Evolutionary conservation across 2,888 invertebrate genomes (phyloP), one percentile per base, ranked within the genome.

Genomic region (Melanchra persicariae): DNA sequence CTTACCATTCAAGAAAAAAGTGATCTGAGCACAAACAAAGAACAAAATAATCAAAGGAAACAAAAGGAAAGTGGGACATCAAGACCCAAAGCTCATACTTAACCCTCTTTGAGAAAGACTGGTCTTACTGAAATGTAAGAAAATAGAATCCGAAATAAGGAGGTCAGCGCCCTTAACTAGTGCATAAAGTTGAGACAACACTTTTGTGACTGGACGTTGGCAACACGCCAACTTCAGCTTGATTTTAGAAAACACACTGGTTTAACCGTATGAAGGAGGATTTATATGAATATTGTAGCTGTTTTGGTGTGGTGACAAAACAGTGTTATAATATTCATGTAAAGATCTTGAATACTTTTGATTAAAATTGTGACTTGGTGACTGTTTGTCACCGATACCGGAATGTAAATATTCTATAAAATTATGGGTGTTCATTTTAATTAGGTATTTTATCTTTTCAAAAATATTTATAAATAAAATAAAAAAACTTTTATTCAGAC

Each of bases 191-290:
- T 61, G 22, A 65, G 62, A 57, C 71, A 81, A 70, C 73, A 75
- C 62, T 78, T 52, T 26, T 24, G 60, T 43, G 54, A 63, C 70
- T 59, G 74, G 73, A 71, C 70, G 22, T 30, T 76, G 79, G 84
- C 78, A 58, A 17, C 4, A n/a, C 9, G 71, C 84, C 82, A 83
- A 71, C 3, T 71, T 58, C 45, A 59, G 45, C 59, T 51, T 54
- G 30, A 10, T 52, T 80, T 63, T 60, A 64, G 30, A 68, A 76
- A 77, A 68, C 10, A 60, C 24, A 55, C 10, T 26, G n/a, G 22
- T 26, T 19, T 74, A n/a, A 22, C 17, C 34, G 37, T 49, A 47
- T 52, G 17, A 37, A 60, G 17, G 52, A 10, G 9, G 54, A 64
- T 60, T 61, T 77, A 45, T 58, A 17, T 17, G 19, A 52, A 62